A percentile compares a stretch with the other conserved stretches of the same genome.
Conservation (phyloP, 1,140 invertebrate genomes). For the Glossosoma conforme region DNA sequence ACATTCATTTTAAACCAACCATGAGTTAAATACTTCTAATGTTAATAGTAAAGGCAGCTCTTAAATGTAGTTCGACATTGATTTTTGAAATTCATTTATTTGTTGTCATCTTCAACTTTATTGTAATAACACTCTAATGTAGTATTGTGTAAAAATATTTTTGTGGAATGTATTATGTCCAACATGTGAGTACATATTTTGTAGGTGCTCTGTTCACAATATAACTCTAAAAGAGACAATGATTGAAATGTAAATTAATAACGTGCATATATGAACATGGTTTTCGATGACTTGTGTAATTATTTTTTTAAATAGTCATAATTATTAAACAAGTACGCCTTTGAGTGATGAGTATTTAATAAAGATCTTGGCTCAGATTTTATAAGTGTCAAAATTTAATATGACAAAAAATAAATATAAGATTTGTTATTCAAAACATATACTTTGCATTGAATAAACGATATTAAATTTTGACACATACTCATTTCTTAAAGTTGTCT, state of each 20-base stretch:
- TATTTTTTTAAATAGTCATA: not conserved
- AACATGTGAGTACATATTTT: no score
- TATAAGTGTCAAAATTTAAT: constrained; percentile 8
- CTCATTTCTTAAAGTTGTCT: constrained; percentile 6
- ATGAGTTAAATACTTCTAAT: no score
- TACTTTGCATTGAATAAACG: not conserved
- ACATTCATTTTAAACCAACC: no score
- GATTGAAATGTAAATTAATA: not conserved
- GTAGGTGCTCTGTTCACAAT: not conserved
- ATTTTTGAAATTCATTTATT: no score
- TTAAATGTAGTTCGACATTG: no score
- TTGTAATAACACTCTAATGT: no score
- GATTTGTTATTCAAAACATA: not conserved
- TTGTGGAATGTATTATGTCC: no score
- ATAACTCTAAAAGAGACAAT: not conserved
- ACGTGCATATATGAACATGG: not conserved
- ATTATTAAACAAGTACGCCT: not conserved
- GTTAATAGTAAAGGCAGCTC: no score
- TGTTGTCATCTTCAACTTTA: no score
- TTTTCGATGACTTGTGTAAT: not conserved
- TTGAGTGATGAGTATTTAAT: constrained; percentile 2
- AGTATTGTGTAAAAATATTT: no score
- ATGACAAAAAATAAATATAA: constrained; percentile 5
- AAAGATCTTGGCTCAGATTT: constrained; percentile 12
- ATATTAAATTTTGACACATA: constrained; percentile 12